Evolutionary conservation across 2,113 vertebrate species (phyloP).

Genomic region (Podarcis raffonei): DNA sequence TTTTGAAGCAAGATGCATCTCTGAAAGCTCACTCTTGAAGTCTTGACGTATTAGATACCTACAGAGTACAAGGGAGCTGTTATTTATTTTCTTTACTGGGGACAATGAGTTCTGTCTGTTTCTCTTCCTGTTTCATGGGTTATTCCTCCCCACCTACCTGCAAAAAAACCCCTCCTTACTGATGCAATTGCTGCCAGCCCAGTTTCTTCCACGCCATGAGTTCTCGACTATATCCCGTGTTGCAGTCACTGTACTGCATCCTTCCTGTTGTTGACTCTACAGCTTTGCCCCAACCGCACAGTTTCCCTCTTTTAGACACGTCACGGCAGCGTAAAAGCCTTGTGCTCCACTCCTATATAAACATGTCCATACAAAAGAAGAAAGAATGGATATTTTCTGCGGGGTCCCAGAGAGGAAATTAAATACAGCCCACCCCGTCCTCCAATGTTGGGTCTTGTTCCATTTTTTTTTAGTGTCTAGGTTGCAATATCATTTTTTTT

Average conservation of each 20-base stretch:
- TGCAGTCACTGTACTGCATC: neutral
- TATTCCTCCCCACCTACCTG: rapidly evolving
- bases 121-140: neutral
- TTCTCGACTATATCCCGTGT: rapidly evolving
- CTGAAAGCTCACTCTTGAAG: neutral
- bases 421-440: no score
- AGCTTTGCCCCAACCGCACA: neutral
- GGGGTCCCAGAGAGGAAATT: neutral
- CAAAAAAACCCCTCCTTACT: no score
- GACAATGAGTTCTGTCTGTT: neutral
- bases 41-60: neutral
- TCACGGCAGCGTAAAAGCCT: rapidly evolving
- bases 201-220: rapidly evolving
- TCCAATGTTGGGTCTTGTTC: rapidly evolving
- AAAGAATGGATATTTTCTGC: rapidly evolving
- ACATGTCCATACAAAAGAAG: neutral
- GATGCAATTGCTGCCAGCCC: neutral
- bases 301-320: neutral
- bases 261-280: neutral
- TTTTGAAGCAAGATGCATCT: neutral
- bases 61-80: neutral
- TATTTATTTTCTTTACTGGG: neutral
- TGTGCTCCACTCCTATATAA: rapidly evolving
- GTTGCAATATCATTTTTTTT: rapidly evolving
- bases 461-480: rapidly evolving